Conservation (phyloP, 2,797 vertebrate species). For the Psittacula derbiana region DNA sequence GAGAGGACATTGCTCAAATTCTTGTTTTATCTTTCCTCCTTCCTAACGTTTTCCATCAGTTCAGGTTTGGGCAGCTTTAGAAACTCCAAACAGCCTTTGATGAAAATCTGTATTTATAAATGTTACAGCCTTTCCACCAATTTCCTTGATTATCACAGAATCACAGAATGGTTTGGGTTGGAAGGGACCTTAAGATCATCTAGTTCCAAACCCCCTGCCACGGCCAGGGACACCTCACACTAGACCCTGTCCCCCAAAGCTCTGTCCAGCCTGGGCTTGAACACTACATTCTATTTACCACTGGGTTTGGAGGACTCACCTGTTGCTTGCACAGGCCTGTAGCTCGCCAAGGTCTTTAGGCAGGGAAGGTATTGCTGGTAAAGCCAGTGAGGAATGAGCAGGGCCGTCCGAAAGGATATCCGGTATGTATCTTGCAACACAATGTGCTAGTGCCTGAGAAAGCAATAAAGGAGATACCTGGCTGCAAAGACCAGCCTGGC, state of each 20-base stretch:
- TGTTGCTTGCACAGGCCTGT: neutral
- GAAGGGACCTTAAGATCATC: too few relatives aligned
- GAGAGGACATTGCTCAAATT: neutral
- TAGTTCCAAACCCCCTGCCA: too few relatives aligned
- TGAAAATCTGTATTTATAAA: neutral
- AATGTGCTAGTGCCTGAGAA: accelerated
- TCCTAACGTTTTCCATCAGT: neutral
- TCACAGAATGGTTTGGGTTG: too few relatives aligned
- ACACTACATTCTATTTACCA: neutral
- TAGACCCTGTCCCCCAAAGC: too few relatives aligned
- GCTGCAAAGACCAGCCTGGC: neutral
- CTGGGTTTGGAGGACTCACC: accelerated
- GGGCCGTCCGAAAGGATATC: neutral
- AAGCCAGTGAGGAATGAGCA: accelerated
- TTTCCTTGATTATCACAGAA: neutral
- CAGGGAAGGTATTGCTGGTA: neutral
- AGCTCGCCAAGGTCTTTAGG: neutral
- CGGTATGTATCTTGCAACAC: accelerated
- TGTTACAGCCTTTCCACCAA: neutral
- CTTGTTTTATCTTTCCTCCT: neutral
- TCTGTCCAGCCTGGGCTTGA: too few relatives aligned
- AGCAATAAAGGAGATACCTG: neutral
- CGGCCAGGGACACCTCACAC: too few relatives aligned
- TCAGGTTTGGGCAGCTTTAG: neutral
- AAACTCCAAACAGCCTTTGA: neutral